These are phyloP conservation scores for Nomada flava DNA, from an alignment of 2,888 invertebrate genomes.

Conservation along the genomic window DNA sequence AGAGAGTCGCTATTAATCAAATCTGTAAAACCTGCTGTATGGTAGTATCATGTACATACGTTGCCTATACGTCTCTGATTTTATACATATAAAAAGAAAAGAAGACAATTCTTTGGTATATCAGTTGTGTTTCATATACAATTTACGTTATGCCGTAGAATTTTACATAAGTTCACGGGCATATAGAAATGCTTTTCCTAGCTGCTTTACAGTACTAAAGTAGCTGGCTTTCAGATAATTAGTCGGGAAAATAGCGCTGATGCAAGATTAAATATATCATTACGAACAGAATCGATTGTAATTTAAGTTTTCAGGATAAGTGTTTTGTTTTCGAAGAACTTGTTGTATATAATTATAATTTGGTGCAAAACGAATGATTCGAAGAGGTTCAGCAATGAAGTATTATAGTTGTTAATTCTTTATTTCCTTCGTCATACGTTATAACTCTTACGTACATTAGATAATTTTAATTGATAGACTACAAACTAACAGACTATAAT, in stretches of 20 bases:
- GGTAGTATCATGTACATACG: conserved; percentile 46
- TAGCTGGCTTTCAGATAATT: conserved; percentile 50
- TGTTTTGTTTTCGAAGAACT: conserved; percentile 6
- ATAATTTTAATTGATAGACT: conserved; percentile 13
- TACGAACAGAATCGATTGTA: conserved; percentile 2
- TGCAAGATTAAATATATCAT: conserved; percentile 22
- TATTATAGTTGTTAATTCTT: conserved; percentile 25
- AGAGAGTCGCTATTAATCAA: conserved; percentile 9
- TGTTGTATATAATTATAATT: conserved; percentile 6
- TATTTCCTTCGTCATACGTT: conserved; percentile 28
- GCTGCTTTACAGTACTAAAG: conserved; percentile 55
- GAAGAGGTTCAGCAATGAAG: neutral
- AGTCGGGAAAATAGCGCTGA: conserved; percentile 46
- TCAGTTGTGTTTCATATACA: conserved; percentile 39
- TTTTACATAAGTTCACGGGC: conserved; percentile 46
- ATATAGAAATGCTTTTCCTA: conserved; percentile 52
- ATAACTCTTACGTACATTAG: conserved; percentile 17
- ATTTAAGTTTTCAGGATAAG: conserved; percentile 10
- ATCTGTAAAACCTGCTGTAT: conserved; percentile 54
- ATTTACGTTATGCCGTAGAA: conserved; percentile 54
- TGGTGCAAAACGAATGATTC: neutral
- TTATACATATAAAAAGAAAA: neutral
- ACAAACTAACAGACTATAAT: neutral
- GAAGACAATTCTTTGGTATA: conserved; percentile 10
- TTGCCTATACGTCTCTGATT: conserved; percentile 27